phyloP scores from a whole-genome alignment of 2,113 vertebrate species.

The Prunella himalayana region DNA sequence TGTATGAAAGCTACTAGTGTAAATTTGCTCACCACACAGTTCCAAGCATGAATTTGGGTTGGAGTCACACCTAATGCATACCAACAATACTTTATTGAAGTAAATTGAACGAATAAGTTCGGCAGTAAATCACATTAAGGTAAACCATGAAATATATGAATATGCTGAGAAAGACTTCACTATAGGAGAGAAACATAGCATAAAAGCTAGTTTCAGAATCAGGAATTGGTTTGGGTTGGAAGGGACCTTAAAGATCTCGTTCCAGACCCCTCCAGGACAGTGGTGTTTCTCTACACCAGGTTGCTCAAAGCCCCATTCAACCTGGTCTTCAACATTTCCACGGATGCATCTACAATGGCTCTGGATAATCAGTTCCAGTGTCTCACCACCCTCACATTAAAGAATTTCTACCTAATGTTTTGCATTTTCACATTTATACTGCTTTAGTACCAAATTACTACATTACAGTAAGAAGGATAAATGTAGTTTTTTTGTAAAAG shows the following conservation, averaged over 20 bases:
- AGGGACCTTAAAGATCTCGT: background rate
- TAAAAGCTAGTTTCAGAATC: background rate
- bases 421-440: background rate
- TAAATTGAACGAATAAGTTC: background rate
- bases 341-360: fast-evolving
- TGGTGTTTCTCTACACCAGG: no score
- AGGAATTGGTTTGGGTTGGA: background rate
- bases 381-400: background rate
- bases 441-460: background rate
- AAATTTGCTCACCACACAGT: background rate
- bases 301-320: background rate
- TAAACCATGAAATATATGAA: background rate
- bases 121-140: background rate
- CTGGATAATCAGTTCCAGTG: background rate
- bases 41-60: background rate
- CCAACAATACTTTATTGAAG: background rate
- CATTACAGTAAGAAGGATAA: background rate
- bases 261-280: no score
- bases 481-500: background rate
- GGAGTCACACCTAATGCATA: background rate
- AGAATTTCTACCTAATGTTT: background rate
- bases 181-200: background rate
- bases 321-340: background rate
- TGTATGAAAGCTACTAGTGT: background rate
- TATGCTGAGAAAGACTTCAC: background rate